Conservation (phyloP, 1,140 invertebrate genomes). For the Ceratitis capitata region DNA sequence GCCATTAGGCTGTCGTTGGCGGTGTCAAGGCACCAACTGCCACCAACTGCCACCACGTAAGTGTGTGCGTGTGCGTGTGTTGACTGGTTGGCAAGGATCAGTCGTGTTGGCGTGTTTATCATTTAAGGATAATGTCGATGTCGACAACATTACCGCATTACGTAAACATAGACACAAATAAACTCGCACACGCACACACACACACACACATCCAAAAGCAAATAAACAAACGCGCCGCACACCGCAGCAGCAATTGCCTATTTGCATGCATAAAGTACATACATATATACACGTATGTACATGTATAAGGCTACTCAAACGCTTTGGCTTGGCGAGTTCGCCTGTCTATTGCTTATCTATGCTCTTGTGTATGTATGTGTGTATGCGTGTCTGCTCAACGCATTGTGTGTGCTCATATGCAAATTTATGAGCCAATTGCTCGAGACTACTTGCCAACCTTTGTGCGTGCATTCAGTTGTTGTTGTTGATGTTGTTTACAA, state of each 20-base stretch:
- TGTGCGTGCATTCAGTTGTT: too few species aligned
- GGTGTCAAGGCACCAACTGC: slow-evolving; percentile 10
- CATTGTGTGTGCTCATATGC: slow-evolving; percentile 25
- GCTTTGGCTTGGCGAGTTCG: neutral
- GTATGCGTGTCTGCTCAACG: neutral
- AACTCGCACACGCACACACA: neutral
- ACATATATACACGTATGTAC: too few species aligned
- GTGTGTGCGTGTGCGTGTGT: too few species aligned
- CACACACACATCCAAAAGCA: neutral
- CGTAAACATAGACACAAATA: neutral
- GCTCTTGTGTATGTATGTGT: neutral
- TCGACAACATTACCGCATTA: slow-evolving; percentile 33
- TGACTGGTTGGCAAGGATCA: neutral
- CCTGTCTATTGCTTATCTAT: neutral
- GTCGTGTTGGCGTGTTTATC: neutral
- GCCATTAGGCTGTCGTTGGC: neutral
- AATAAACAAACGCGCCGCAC: neutral
- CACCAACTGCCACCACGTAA: neutral
- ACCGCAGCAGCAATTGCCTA: slow-evolving; percentile 6
- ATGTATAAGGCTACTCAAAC: neutral
- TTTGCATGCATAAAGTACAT: slow-evolving; percentile 5
- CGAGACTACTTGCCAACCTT: neutral
- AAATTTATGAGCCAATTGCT: slow-evolving; percentile 26
- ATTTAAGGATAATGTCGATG: slow-evolving; percentile 19
- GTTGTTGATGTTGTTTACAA: slow-evolving; percentile 11